These are phyloP conservation scores for Eurystomus gularis DNA, from an alignment of 2,113 vertebrate genomes.

Conservation along the genomic window DNA sequence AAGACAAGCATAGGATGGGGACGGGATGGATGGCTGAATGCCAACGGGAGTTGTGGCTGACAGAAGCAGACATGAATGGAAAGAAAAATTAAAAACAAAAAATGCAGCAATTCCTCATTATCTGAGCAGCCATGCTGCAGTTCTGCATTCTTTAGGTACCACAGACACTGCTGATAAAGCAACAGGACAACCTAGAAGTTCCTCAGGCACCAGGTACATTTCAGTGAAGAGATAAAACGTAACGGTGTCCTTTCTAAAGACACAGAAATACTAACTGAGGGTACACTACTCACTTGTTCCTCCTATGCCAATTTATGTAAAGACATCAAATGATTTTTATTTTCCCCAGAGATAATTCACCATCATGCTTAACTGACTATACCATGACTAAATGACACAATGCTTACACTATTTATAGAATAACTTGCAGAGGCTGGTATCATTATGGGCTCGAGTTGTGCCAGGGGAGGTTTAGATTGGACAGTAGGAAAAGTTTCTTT, in stretches of 20 bases:
- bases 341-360: conserved; percentile 51
- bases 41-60: background rate
- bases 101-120: background rate
- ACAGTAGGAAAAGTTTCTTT: too few relatives aligned
- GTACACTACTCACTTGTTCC: background rate
- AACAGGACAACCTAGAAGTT: background rate
- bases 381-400: conserved; percentile 7
- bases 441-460: too few relatives aligned
- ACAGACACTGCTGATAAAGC: background rate
- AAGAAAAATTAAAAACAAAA: background rate
- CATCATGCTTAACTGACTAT: conserved; percentile 30
- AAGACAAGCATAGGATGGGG: background rate
- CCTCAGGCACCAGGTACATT: background rate
- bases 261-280: background rate
- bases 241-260: background rate
- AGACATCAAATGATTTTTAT: background rate
- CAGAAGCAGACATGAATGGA: background rate
- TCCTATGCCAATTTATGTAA: background rate
- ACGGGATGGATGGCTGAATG: background rate
- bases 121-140: background rate
- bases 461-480: too few relatives aligned
- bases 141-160: background rate
- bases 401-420: background rate
- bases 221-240: background rate
- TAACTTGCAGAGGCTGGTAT: background rate